phyloP scores from a whole-genome alignment of 2,797 vertebrate species.

The Vipera latastei region DNA sequence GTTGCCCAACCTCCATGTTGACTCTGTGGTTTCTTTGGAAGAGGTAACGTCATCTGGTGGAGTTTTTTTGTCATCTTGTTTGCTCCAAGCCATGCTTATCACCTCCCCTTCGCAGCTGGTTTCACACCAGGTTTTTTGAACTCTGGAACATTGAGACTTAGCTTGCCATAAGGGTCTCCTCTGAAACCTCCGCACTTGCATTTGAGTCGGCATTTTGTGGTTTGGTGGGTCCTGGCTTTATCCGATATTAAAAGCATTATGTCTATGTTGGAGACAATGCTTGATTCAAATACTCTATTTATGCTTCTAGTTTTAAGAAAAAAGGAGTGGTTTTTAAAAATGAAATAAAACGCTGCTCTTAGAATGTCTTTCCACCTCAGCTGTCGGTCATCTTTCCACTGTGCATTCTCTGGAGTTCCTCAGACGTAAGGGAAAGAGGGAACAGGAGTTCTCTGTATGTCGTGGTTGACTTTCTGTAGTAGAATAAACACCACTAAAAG shows the following conservation, averaged over 20 bases:
- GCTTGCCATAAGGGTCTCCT: too few relatives aligned
- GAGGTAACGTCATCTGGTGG: constrained; percentile 76
- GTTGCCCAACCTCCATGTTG: constrained; percentile 87
- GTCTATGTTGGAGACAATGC: background rate
- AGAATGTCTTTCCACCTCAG: background rate
- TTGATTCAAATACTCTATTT: background rate
- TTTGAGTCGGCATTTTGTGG: background rate
- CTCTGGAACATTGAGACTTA: too few relatives aligned
- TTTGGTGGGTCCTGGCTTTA: too few relatives aligned
- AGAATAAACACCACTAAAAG: background rate
- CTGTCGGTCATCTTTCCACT: background rate
- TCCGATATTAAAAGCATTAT: background rate
- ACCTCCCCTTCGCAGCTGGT: background rate
- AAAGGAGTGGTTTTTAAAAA: background rate
- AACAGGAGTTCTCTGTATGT: background rate
- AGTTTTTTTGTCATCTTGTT: background rate
- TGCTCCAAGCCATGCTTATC: background rate
- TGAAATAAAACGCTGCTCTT: background rate
- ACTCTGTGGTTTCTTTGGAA: constrained; percentile 87
- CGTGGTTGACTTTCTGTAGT: background rate
- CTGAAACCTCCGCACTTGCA: background rate
- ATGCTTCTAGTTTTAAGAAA: background rate
- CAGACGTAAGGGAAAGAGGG: background rate
- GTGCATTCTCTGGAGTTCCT: background rate
- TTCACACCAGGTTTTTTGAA: background rate